Evolutionary conservation across 1,140 invertebrate species (phyloP).

Genomic region (Triops cancriformis): DNA sequence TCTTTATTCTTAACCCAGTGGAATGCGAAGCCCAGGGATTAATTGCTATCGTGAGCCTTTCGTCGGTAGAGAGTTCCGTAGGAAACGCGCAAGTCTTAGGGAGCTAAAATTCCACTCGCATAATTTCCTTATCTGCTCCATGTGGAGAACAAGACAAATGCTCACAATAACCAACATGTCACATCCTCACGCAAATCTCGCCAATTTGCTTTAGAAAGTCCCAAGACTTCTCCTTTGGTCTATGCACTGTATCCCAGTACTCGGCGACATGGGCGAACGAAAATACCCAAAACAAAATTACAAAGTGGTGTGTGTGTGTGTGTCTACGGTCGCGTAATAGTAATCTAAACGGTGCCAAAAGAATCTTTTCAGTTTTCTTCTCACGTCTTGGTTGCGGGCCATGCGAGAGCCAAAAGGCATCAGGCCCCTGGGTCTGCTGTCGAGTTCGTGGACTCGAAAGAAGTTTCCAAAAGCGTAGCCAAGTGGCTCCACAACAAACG

Average conservation of each 20-base stretch:
- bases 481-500: conserved; percentile 7
- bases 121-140: conserved; percentile 1
- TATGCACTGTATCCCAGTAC: background rate
- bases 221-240: no score
- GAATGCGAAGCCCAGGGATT: conserved; percentile 4
- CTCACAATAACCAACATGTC: background rate
- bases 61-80: background rate
- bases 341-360: background rate
- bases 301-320: background rate
- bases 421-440: conserved; percentile 9
- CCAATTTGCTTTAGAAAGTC: background rate
- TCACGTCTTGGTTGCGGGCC: background rate
- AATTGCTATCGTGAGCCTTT: conserved; percentile 4
- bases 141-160: background rate
- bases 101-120: background rate
- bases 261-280: background rate
- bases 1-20: background rate
- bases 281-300: background rate
- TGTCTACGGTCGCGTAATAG: background rate
- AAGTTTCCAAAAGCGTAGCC: conserved; percentile 13
- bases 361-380: conserved; percentile 7
- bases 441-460: conserved; percentile 9
- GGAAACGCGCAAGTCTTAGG: background rate
- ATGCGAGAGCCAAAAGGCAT: background rate
- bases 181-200: background rate